These are phyloP conservation scores for Chaetophractus vellerosus DNA, from an alignment of 2,797 vertebrate genomes.

Conservation along the genomic window DNA sequence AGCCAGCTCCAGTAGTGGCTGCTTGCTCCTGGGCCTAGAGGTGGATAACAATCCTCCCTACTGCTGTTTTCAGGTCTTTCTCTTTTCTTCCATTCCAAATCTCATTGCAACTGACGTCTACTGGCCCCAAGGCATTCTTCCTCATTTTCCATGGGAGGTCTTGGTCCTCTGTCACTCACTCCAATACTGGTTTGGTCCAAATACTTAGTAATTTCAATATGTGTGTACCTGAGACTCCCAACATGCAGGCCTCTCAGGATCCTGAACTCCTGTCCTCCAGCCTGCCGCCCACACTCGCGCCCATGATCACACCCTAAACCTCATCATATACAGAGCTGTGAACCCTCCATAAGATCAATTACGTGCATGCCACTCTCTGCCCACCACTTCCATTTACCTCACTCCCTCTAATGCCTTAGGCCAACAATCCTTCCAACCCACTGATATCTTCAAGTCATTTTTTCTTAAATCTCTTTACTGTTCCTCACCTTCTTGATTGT, in stretches of 20 bases:
- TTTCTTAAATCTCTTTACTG: not conserved
- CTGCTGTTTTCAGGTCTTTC: not conserved
- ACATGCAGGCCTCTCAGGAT: too few species aligned
- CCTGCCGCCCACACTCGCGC: too few species aligned
- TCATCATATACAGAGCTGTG: not conserved
- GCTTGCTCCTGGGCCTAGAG: not conserved
- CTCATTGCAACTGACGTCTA: not conserved
- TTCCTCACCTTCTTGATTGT: not conserved
- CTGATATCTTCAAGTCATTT: not conserved
- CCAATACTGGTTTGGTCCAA: not conserved
- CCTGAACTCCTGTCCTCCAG: too few species aligned
- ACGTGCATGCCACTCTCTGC: not conserved
- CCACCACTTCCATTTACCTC: not conserved
- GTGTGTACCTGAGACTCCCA: not conserved
- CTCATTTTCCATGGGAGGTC: not conserved
- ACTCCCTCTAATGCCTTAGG: not conserved
- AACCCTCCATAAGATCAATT: not conserved
- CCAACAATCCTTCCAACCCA: not conserved
- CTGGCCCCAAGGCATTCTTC: not conserved
- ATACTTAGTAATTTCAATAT: not conserved
- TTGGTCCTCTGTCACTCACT: not conserved
- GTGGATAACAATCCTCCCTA: not conserved
- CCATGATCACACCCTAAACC: not conserved
- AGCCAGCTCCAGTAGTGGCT: not conserved
- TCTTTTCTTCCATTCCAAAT: not conserved